phyloP scores from a whole-genome alignment of 2,888 invertebrate species.

The Alloscopus bannaensis region DNA sequence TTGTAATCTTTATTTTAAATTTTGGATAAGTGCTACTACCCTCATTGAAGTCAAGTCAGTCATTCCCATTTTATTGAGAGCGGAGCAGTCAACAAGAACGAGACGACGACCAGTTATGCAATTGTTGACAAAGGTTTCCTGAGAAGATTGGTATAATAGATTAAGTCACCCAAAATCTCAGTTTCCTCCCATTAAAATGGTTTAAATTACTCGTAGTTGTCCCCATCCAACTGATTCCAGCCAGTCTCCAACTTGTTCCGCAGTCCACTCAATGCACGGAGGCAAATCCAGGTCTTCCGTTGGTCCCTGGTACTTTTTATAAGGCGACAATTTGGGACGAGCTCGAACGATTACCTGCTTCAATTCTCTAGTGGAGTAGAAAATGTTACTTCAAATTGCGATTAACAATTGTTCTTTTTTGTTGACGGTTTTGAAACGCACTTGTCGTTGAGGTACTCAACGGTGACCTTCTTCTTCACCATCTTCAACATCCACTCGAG shows the following conservation, averaged over 20 bases:
- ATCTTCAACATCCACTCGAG: constrained; percentile 63
- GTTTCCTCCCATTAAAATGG: too few relatives aligned
- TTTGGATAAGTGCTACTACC: constrained; percentile 30
- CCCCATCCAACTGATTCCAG: constrained; percentile 58
- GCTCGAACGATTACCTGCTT: constrained; percentile 65
- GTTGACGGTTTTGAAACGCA: constrained; percentile 28
- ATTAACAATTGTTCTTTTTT: constrained; percentile 15
- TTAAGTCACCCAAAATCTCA: neutral
- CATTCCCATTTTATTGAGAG: constrained; percentile 70
- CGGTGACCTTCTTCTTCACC: constrained; percentile 36
- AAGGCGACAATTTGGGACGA: constrained; percentile 49
- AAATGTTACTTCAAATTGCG: neutral
- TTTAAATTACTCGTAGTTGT: constrained; percentile 49
- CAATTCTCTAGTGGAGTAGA: constrained; percentile 53
- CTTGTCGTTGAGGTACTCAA: constrained; percentile 66
- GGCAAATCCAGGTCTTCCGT: constrained; percentile 65
- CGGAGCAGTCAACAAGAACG: constrained; percentile 65
- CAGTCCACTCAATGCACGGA: constrained; percentile 64
- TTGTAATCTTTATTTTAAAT: neutral
- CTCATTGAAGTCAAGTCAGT: constrained; percentile 65
- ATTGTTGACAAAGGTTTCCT: constrained; percentile 67
- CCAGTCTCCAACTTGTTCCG: constrained; percentile 67
- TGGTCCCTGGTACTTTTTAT: constrained; percentile 2
- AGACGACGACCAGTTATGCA: constrained; percentile 66
- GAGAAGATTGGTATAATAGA: neutral